These are phyloP conservation scores for Athrips mouffetella DNA, from an alignment of 2,888 invertebrate species.

Conservation along the genomic window DNA sequence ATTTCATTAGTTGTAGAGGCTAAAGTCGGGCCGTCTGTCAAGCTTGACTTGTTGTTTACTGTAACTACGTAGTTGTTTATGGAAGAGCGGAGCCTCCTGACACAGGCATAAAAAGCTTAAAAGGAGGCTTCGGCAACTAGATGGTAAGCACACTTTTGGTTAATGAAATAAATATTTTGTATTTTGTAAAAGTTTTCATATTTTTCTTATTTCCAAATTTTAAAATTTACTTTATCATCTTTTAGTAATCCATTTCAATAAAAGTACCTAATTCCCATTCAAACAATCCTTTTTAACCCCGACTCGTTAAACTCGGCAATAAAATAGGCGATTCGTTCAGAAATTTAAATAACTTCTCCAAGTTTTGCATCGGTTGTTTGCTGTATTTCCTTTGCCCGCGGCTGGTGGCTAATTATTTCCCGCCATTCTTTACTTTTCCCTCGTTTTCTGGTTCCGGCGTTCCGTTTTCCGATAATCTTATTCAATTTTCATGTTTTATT, in stretches of 20 bases:
- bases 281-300: not conserved
- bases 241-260: not conserved
- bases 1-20: too few species aligned
- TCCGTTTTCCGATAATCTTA: not conserved
- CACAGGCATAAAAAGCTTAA: too few species aligned
- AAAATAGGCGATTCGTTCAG: slow-evolving; percentile 36
- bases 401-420: slow-evolving; percentile 69
- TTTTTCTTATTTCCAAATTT: too few species aligned
- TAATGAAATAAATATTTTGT: too few species aligned
- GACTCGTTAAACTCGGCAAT: slow-evolving; percentile 3
- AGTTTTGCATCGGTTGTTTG: slow-evolving; percentile 38
- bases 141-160: too few species aligned
- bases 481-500: not conserved
- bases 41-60: too few species aligned
- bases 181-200: too few species aligned
- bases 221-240: not conserved
- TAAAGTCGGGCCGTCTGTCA: too few species aligned
- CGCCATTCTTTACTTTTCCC: slow-evolving; percentile 47
- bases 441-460: not conserved
- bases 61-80: too few species aligned
- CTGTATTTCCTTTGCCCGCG: slow-evolving; percentile 50
- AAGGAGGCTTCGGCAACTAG: too few species aligned
- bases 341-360: slow-evolving; percentile 27
- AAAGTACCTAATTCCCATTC: not conserved
- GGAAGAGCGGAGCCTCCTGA: too few species aligned